phyloP scores from a whole-genome alignment of 2,113 vertebrate species.

The Hippoglossus stenolepis region DNA sequence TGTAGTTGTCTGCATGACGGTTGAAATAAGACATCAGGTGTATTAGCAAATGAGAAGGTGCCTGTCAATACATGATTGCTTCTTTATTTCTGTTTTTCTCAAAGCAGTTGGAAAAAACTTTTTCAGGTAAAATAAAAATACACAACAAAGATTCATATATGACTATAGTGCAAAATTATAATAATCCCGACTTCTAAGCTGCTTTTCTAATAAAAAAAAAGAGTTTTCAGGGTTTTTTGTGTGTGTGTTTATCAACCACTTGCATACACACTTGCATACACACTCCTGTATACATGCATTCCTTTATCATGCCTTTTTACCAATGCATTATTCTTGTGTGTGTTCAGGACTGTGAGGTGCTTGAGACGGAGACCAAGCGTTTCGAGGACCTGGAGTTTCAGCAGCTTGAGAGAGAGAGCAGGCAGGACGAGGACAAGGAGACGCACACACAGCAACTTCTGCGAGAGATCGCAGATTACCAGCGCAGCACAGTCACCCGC shows the following conservation, averaged over 20 bases:
- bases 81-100: neutral
- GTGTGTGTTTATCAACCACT: neutral
- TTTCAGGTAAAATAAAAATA: neutral
- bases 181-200: neutral
- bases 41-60: neutral
- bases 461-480: constrained; percentile 91
- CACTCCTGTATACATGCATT: neutral
- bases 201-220: neutral
- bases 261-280: neutral
- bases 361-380: constrained; percentile 93
- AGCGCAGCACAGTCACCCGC: constrained; percentile 88
- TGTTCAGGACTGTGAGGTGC: constrained; percentile 89
- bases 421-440: constrained; percentile 96
- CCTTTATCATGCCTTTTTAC: constrained; percentile 5
- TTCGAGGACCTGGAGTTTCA: constrained; percentile 98
- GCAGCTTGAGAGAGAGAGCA: constrained; percentile 93
- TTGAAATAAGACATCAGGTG: neutral
- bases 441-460: constrained; percentile 89
- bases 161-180: neutral
- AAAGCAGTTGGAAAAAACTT: neutral
- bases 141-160: neutral
- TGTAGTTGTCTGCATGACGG: constrained; percentile 35
- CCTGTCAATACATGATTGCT: neutral
- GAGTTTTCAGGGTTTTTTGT: neutral
- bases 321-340: constrained; percentile 4